Base-by-base conservation (phyloP, 1,140 invertebrate genomes). In the Zaprionus vittiger region DNA sequence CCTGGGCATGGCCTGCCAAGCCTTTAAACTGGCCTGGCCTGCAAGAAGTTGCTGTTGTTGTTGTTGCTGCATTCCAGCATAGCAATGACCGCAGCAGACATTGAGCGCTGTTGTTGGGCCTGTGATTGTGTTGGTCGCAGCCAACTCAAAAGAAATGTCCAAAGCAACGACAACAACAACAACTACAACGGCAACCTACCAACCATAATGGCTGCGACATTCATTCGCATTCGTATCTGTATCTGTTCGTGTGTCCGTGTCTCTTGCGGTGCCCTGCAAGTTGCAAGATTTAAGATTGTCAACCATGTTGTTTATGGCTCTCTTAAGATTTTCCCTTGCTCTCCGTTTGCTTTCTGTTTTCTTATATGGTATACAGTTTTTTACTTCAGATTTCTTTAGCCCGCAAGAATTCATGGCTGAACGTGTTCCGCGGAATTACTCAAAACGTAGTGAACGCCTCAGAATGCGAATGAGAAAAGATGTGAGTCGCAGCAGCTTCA, bases 261-360 rank as follows among this genome's bases (percentile, higher is more conserved):
- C 14, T 67, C 38, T 38, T 66, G 60, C 79, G 71, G 69, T 73
- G 74, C 69, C 80, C 80, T 87, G 83, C 77, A 85, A 84, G 79
- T 75, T 66, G 76, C 79, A 90, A 90, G 85, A 90, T 90, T 90
- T 91, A 91, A 82, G 85, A 90, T 90, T 90, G 85, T 90, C 85
- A 90, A 90, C 85, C 85, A 90, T 90, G 86, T 90, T 90, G 85
- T 90, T 90, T 90, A 90, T 90, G 69, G 79, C 73, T 85, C 86
- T 91, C 86, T 91, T 81, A 90, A 91, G 85, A 90, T 85, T 85
- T 90, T 80, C 81, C 77, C 77, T 79, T 79, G 65, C 60, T 71
- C 77, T 78, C 12, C 5, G 62, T 79, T 77, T 68, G 65, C 57
- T 69, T 65, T 68, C 64, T 75, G 66, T 63, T 74, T 64, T 76